Percentiles rank a stretch among this genome's conserved stretches.
phyloP scores from a whole-genome alignment of 2,888 invertebrate genomes.

The Elegia similella region DNA sequence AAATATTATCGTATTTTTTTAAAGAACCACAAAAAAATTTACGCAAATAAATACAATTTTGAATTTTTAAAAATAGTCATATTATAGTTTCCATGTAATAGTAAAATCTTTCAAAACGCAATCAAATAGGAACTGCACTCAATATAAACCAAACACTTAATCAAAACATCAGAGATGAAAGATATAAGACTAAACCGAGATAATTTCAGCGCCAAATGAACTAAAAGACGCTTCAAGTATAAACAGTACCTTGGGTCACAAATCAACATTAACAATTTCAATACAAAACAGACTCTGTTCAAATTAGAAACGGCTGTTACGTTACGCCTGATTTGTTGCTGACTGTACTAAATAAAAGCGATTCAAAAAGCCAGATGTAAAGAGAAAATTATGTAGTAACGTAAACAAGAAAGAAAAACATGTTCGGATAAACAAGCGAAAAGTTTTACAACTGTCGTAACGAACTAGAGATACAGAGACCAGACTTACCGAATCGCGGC shows the following conservation, averaged over 20 bases:
- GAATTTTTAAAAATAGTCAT: too few species aligned
- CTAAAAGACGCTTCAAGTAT: slow-evolving; percentile 17
- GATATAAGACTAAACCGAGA: neutral
- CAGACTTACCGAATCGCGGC: slow-evolving; percentile 18
- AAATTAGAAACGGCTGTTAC: too few species aligned
- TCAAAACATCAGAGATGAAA: neutral
- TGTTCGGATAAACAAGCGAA: slow-evolving; percentile 28
- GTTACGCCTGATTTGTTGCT: too few species aligned
- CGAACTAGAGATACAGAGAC: neutral
- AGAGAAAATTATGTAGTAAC: slow-evolving; percentile 17
- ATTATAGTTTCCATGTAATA: too few species aligned
- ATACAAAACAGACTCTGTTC: too few species aligned
- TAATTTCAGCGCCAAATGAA: neutral
- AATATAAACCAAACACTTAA: neutral
- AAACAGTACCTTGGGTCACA: slow-evolving; percentile 5
- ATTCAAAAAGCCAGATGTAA: slow-evolving; percentile 6
- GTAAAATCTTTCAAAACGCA: neutral
- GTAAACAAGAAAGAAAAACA: slow-evolving; percentile 22
- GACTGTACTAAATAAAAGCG: slow-evolving; percentile 16
- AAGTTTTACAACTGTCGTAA: slow-evolving; percentile 29
- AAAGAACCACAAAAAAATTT: too few species aligned
- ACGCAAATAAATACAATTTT: too few species aligned
- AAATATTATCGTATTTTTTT: too few species aligned
- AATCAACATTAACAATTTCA: too few species aligned
- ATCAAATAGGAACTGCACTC: neutral